phyloP scores from a whole-genome alignment of 1,140 invertebrate genomes.

The Antheraea pernyi region DNA sequence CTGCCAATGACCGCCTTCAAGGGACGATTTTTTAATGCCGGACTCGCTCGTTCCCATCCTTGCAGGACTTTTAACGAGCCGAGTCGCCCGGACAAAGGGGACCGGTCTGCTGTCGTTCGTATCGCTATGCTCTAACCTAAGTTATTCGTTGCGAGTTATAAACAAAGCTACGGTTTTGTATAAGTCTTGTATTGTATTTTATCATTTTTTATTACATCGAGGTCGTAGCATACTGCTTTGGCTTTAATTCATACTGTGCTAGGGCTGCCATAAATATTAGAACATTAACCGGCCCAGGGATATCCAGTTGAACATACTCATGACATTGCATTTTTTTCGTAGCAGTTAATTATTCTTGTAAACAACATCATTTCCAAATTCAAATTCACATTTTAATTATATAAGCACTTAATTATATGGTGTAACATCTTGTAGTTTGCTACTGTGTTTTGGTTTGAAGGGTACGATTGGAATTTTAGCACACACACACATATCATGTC shows the following conservation, averaged over 20 bases:
- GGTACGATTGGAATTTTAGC: too few species aligned
- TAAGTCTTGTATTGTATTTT: slow-evolving; percentile 26
- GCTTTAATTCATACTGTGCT: not conserved
- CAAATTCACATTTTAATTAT: not conserved
- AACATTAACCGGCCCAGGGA: not conserved
- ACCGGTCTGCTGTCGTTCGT: not conserved
- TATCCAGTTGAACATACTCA: too few species aligned
- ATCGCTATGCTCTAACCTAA: slow-evolving; percentile 7
- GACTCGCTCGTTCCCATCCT: slow-evolving; percentile 57
- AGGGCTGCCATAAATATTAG: not conserved
- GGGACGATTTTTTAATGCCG: slow-evolving; percentile 67
- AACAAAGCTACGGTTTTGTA: slow-evolving; percentile 10
- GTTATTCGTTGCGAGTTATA: slow-evolving; percentile 7
- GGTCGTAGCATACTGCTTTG: not conserved
- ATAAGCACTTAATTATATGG: not conserved
- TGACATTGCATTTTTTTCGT: not conserved
- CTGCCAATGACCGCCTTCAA: slow-evolving; percentile 71
- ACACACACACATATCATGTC: too few species aligned
- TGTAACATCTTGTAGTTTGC: not conserved
- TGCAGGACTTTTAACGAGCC: slow-evolving; percentile 53
- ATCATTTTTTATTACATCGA: slow-evolving; percentile 16
- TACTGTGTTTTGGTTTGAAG: not conserved
- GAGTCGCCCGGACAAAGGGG: slow-evolving; percentile 14
- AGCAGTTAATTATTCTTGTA: not conserved
- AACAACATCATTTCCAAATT: not conserved